Base-by-base conservation (phyloP, 2,888 invertebrate species). In the Drosophila eohydei region DNA sequence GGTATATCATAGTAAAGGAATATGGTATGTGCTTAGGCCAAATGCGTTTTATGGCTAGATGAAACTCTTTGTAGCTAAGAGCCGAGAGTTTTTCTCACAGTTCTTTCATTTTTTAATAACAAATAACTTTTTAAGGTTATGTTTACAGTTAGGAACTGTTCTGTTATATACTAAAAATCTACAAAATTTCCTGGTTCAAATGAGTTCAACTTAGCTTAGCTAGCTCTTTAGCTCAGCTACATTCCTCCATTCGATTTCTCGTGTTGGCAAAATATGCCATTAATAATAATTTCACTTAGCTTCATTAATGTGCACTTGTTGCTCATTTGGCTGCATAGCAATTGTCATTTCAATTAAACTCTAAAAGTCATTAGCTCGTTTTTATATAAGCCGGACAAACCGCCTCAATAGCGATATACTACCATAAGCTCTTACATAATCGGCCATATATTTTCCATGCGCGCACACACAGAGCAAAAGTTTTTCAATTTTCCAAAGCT, bases 401-500 rank as follows among this genome's bases (percentile, higher is more conserved):
- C 46, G 67, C 54, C 65, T 58, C 68, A 68, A 78, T 71, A 66
- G 64, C 79, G 61, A 78, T 77, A 67, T 72, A 59, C 65, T 58
- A 57, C 58, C 64, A 64, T 72, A 82, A 79, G 69, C 82, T 74
- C 83, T 86, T 88, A 69, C 81, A 83, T 85, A 83, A 83, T 83
- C 78, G 59, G 14, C 66, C 65, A 88, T 83, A 71, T 69, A 80
- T 87, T 87, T 80, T 61, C 71, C 48, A 38, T 44, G 58, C 64
- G 55, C 62, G 55, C 46, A 56, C 26, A 52, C 60, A 60, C 46
- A 51, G 40, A 46, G 28, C 43, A 72, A 86, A 86, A 81, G 68
- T 88, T 84, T 86, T 88, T 84, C 81, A 89, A 89, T 85, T 85
- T 89, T 79, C 69, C 56, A 26, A 46, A 72, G 66, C 75, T 75